Evolutionary conservation across 2,888 invertebrate species (phyloP), one percentile per base, ranked within the genome.

Genomic region (Hyppa rectilinea): DNA sequence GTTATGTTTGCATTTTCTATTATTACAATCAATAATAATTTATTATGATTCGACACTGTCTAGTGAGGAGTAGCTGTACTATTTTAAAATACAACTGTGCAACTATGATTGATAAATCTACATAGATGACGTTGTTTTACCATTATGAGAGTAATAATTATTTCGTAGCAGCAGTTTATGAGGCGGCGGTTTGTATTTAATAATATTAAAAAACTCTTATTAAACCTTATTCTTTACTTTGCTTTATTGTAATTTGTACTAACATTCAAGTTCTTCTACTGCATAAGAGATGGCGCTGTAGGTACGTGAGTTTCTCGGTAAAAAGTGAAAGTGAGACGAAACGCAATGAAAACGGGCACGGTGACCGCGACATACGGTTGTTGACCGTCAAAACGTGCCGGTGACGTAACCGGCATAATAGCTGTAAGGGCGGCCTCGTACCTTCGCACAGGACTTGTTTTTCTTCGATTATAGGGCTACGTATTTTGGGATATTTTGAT

Each of bases 321-420:
- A 86, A 88, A 92, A 93, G 94, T 94, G 93, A 94, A 94, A 94
- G 94, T 91, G 83, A 73, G 83, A 80, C 82, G 83, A 80, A 86
- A 81, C 80, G 84, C 82, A 71, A 86, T 85, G 85, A 89, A 89
- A 91, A 88, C 86, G 87, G 85, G 88, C 87, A 89, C 90, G 88
- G 86, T 91, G 92, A 92, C 92, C 93, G 90, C 91, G 88, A 90
- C 87, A 88, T 55, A 82, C 91, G 95, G 95, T 93, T 95, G 94
- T 94, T 95, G 95, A 95, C 95, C 95, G 93, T 91, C 95, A 94
- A 94, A 94, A 90, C 63, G 63, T 26, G 72, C 75, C 70, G 79
- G 78, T 92, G 89, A 93, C 86, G 94, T 94, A 94, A 94, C 85
- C 85, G 78, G 71, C 66, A 86, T 93, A 85, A 86, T 72, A 77